Evolutionary conservation across 2,113 vertebrate species (phyloP).

Genomic region (Cheirogaleus medius): DNA sequence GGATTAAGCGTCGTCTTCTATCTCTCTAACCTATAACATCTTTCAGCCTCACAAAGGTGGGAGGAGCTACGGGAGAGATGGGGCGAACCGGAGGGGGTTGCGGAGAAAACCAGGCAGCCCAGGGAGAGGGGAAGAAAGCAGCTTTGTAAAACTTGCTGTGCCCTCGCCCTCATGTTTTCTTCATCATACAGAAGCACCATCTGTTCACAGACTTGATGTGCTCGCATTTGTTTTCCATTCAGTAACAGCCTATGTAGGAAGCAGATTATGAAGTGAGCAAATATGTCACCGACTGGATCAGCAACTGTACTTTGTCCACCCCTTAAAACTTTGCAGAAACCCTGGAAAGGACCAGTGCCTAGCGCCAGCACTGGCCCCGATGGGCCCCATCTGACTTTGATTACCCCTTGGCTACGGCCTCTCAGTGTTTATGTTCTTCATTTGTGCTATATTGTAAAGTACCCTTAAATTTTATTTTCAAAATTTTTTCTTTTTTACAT

Average conservation of each 20-base stretch:
- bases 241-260: conserved; percentile 76
- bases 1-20: conserved; percentile 73
- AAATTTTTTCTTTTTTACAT: neutral
- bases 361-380: neutral
- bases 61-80: conserved; percentile 73
- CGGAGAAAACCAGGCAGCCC: neutral
- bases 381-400: neutral
- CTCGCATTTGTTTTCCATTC: conserved; percentile 81
- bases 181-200: conserved; percentile 83
- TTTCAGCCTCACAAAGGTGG: conserved; percentile 84
- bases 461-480: neutral
- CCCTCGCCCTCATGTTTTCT: conserved; percentile 76
- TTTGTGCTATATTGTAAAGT: neutral
- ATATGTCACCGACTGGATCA: conserved; percentile 61
- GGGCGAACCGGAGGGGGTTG: neutral
- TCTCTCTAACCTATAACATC: conserved; percentile 79
- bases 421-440: neutral
- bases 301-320: conserved; percentile 61
- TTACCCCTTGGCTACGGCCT: neutral
- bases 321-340: conserved; percentile 66
- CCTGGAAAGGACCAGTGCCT: neutral
- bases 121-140: conserved; percentile 57
- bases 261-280: conserved; percentile 80
- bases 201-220: conserved; percentile 80
- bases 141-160: conserved; percentile 76